Conservation (phyloP, 1,140 invertebrate genomes). For the Sycophila sp. region DNA sequence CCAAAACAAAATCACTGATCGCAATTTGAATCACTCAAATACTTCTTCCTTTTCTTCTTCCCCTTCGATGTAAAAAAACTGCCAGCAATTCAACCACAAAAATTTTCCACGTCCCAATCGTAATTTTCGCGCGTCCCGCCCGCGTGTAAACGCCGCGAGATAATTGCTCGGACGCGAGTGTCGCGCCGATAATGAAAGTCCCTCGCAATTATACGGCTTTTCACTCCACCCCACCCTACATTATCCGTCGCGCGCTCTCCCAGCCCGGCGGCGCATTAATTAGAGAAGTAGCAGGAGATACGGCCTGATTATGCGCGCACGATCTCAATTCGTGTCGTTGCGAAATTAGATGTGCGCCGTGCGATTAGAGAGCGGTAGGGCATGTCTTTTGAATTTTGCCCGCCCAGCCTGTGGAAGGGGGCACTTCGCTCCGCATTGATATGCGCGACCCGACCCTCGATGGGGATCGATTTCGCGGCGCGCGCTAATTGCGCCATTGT, state of each 20-base stretch:
- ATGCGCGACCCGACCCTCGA: no score
- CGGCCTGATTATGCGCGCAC: not conserved
- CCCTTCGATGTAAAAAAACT: no score
- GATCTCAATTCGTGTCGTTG: not conserved
- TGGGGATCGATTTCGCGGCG: no score
- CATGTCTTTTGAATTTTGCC: slow-evolving; percentile 6
- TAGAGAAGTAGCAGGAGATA: not conserved
- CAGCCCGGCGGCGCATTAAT: slow-evolving; percentile 4
- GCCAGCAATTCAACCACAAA: no score
- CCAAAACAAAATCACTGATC: no score
- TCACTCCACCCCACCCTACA: not conserved
- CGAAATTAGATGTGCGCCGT: slow-evolving; percentile 1
- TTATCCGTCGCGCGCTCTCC: not conserved
- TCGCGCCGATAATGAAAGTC: slow-evolving; percentile 25
- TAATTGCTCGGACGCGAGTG: not conserved
- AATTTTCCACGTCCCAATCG: no score
- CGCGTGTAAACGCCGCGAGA: not conserved
- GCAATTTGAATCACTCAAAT: no score
- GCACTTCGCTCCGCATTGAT: no score
- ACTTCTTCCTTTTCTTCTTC: no score
- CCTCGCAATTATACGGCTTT: slow-evolving; percentile 21
- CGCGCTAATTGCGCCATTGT: no score
- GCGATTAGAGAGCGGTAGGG: not conserved
- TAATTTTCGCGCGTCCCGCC: not conserved
- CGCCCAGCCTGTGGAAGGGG: no score